Evolutionary conservation across 2,113 vertebrate species (phyloP).

Genomic region (Benitochromis conjunctus): DNA sequence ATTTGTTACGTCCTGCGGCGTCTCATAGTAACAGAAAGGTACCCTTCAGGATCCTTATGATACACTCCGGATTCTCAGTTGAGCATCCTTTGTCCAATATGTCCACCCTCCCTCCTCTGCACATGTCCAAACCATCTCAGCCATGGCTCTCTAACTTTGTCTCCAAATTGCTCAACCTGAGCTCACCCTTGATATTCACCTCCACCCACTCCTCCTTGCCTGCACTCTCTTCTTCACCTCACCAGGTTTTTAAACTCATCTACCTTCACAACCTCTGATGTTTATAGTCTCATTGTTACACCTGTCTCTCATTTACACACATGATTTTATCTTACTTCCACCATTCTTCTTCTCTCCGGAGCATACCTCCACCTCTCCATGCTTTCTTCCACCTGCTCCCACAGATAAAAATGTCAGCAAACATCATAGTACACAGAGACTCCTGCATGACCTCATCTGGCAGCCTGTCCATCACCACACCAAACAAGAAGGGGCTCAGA

Average conservation of each 20-base stretch:
- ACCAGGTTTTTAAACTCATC: not conserved
- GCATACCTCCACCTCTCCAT: not conserved
- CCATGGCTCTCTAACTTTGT: not conserved
- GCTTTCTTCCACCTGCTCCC: not conserved
- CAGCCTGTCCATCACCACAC: not conserved
- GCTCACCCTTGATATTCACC: accelerated
- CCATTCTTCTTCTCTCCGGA: not conserved
- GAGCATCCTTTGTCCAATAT: accelerated
- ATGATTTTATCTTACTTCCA: not conserved
- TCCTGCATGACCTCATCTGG: not conserved
- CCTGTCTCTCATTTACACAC: not conserved
- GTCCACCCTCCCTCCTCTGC: not conserved
- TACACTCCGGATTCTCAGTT: too few species aligned
- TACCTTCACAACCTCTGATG: not conserved
- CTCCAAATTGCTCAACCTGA: not conserved
- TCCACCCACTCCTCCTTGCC: not conserved
- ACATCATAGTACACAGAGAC: accelerated
- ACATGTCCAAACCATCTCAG: not conserved
- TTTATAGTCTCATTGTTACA: not conserved
- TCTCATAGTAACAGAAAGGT: too few species aligned
- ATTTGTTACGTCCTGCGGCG: too few species aligned
- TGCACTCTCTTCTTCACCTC: not conserved
- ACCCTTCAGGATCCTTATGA: too few species aligned
- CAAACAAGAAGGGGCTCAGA: not conserved
- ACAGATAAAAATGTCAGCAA: not conserved